Evolutionary conservation across 2,797 vertebrate species (phyloP), one percentile per base, ranked within the genome.

Genomic region (Podargus strigoides): DNA sequence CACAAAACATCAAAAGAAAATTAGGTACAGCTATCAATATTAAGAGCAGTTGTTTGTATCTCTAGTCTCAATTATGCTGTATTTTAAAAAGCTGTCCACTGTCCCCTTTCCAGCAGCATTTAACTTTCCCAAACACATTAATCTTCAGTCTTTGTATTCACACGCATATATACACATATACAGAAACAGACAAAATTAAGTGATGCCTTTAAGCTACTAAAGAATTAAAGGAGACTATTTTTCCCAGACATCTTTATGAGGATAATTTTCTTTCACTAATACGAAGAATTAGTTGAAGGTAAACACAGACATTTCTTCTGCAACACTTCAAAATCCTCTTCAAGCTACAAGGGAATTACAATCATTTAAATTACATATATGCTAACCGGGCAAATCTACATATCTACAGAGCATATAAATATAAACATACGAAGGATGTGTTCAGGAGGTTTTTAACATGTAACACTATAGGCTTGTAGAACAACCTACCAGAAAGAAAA

Each of bases 401-500:
- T 28, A 60, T n/a, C 55, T 60, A 24, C 37, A 60, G 37, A 91
- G 30, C 6, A 55, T 13, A 52, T 36, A 53, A 30, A 63, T 0
- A 0, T 20, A 73, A 73, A 83, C 36, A 27, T 21, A 77, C 16
- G 62, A 60, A 74, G 55, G 39, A 75, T 60, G 28, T 24, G 53
- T 64, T 85, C 39, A 50, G 55, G 27, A 88, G 39, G 23, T 3
- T 94, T 91, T 93, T 64, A 56, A 47, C 53, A 53, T 44, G n/a
- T 41, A 80, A 62, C 58, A 53, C 46, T 58, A 59, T n/a, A 89
- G 42, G n/a, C 59, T 80, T 86, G 83, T 66, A 70, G 88, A 89
- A 92, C 49, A 70, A 68, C n/a, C 36, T 66, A 63, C 22, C 37
- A 96, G 91, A 82, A 91, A 82, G 24, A 90, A 91, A 94, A 90